Percentiles rank a stretch among this genome's conserved stretches.
Evolutionary conservation across 2,113 vertebrate genomes (phyloP).

Genomic region (Pterophyllum scalare): DNA sequence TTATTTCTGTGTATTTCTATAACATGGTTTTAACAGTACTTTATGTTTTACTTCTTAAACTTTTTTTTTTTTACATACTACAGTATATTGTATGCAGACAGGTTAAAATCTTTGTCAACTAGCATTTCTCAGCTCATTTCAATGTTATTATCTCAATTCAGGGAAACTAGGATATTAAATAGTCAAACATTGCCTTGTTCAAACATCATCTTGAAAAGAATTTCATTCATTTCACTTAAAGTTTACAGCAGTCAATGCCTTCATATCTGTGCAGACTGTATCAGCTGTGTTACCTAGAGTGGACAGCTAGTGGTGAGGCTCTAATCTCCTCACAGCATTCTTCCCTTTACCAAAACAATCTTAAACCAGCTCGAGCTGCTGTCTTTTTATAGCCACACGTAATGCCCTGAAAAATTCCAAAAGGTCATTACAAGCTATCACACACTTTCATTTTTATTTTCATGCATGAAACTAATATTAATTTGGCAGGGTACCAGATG

Average conservation of each 20-base stretch:
- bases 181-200: neutral
- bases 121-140: constrained; percentile 30
- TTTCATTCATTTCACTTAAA: neutral
- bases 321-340: constrained; percentile 3
- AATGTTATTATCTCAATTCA: constrained; percentile 5
- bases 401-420: neutral
- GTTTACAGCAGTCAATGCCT: neutral
- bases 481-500: neutral
- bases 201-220: neutral
- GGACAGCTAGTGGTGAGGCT: neutral
- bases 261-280: neutral
- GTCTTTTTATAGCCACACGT: neutral
- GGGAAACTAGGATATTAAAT: neutral
- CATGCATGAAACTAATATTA: neutral
- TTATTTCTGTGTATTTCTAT: constrained; percentile 17
- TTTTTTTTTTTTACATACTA: constrained; percentile 17
- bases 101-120: neutral
- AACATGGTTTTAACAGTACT: constrained; percentile 63
- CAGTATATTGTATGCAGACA: constrained; percentile 5
- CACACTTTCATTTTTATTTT: neutral
- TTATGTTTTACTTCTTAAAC: constrained; percentile 6
- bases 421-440: neutral
- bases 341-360: neutral
- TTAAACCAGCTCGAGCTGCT: neutral
- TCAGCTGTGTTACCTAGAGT: constrained; percentile 2